Evolutionary conservation across 2,113 vertebrate species (phyloP), one percentile per base, ranked within the genome.

Genomic region (Dasyornis broadbenti): DNA sequence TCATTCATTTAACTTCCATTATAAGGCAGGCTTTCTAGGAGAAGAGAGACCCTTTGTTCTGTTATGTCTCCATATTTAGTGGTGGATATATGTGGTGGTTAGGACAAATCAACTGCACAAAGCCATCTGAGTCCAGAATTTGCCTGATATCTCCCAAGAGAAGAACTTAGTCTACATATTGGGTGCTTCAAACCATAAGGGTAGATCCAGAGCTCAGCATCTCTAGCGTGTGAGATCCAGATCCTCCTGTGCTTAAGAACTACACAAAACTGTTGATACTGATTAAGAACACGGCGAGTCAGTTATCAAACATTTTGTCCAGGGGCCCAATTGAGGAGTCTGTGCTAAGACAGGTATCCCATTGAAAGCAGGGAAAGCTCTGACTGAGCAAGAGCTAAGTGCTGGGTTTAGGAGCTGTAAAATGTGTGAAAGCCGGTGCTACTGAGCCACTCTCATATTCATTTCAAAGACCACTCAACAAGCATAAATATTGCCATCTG

Each of bases 401-500:
- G 45, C 44, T 68, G 47, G 75, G 56, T 57, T 87, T 59, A 53
- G 30, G 50, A 83, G 26, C 75, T 70, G 47, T 65, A 87, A 60
- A 61, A 50, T 54, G 59, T 45, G 63, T 79, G 61, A 85, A 89
- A 92, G 53, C 50, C 0, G 0, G 33, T 83, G 68, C 70, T 85
- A 27, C 71, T 47, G 66, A 88, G 64, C 68, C 28, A 40, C 47
- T 61, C 72, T 88, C 49, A 35, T 75, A 86, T 60, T 92, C 68
- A 40, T 93, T 95, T 95, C 78, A 92, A 82, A 92, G 89, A 85
- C 75, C 70, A 77, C 70, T 95, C 93, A 89, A 50, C 2, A 6
- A 90, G 89, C 70, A 83, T 88, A 86, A 96, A 73, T 92, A 93
- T 81, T 95, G 94, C 85, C 92, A 92, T 95, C 80, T 94, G 95